These are phyloP conservation scores for Sminthurinus signatus DNA, from an alignment of 1,140 invertebrate species.

Conservation along the genomic window DNA sequence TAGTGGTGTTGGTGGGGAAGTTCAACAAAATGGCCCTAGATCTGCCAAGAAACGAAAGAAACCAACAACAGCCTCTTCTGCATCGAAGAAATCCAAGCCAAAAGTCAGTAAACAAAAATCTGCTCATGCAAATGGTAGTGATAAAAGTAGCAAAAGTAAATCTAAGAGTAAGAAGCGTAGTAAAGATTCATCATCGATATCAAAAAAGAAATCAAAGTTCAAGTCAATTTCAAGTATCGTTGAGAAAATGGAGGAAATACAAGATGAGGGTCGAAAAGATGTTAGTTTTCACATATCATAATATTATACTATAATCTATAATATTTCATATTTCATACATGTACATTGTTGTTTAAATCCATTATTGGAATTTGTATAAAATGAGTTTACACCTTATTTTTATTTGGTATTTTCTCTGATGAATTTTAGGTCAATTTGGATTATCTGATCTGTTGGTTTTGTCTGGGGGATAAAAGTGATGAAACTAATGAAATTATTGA, in stretches of 20 bases:
- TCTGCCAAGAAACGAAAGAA: background rate
- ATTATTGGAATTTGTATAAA: too few relatives aligned
- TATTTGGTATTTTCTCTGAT: constrained; percentile 4
- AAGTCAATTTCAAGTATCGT: constrained; percentile 13
- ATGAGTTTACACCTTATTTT: too few relatives aligned
- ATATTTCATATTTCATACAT: too few relatives aligned
- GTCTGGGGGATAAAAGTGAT: constrained; percentile 84
- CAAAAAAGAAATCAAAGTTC: constrained; percentile 17
- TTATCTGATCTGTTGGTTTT: constrained; percentile 80
- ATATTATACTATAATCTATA: background rate
- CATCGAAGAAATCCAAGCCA: background rate
- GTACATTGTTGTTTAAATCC: too few relatives aligned
- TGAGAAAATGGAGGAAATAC: background rate
- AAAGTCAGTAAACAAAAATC: constrained; percentile 9
- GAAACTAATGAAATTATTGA: constrained; percentile 93
- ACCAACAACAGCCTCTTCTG: constrained; percentile 3
- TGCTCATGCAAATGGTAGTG: constrained; percentile 1
- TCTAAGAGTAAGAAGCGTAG: background rate
- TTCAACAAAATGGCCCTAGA: background rate
- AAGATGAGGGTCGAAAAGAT: constrained; percentile 22
- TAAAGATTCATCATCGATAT: background rate
- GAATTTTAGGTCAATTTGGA: constrained; percentile 18
- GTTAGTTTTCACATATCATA: constrained; percentile 13
- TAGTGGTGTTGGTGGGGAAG: background rate
- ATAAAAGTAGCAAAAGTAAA: background rate